phyloP scores from a whole-genome alignment of 2,888 invertebrate species.

The Cheilosia vernalis region DNA sequence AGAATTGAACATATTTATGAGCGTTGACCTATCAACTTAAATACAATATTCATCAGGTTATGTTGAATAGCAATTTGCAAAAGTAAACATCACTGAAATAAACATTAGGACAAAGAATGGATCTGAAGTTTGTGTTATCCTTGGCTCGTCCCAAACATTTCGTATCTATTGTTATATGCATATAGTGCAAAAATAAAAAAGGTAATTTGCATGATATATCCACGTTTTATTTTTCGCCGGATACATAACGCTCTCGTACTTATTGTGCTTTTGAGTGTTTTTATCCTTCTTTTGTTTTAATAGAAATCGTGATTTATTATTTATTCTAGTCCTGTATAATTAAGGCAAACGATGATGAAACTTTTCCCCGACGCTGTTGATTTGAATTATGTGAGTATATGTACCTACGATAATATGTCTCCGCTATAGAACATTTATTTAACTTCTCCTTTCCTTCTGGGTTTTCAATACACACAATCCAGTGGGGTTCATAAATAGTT shows the following conservation, averaged over 20 bases:
- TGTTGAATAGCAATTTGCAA: not conserved
- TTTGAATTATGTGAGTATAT: constrained; percentile 3
- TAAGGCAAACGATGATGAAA: constrained; percentile 31
- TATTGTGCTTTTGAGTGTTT: constrained; percentile 5
- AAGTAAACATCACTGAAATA: too few species aligned
- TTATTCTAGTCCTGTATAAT: constrained; percentile 30
- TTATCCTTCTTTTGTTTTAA: constrained; percentile 8
- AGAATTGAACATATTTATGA: too few species aligned
- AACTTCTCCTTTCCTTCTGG: constrained; percentile 15
- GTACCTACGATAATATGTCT: not conserved
- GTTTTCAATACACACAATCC: not conserved
- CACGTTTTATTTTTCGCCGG: not conserved
- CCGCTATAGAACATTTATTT: constrained; percentile 23
- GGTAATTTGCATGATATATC: constrained; percentile 28
- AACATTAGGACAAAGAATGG: too few species aligned
- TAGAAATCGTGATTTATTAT: constrained; percentile 38
- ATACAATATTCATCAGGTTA: constrained; percentile 2
- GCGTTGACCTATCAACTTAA: too few species aligned
- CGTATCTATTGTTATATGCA: not conserved
- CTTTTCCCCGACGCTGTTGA: not conserved
- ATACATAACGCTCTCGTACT: not conserved
- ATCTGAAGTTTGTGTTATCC: too few species aligned
- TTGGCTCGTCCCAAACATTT: too few species aligned
- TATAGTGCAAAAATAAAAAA: not conserved
- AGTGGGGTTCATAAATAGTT: too few species aligned